phyloP scores from a whole-genome alignment of 1,140 invertebrate species.

The Wasmannia auropunctata region DNA sequence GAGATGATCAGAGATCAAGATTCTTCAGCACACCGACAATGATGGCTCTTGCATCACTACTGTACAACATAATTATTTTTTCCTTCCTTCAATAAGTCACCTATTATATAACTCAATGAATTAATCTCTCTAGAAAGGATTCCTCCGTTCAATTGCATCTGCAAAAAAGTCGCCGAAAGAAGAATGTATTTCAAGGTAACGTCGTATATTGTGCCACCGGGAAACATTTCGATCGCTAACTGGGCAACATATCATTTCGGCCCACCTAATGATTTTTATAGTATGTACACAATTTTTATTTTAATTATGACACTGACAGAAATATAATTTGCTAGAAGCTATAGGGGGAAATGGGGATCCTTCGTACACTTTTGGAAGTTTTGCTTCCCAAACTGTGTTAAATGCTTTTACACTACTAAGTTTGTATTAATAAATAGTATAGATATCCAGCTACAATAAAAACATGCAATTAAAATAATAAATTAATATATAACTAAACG shows the following conservation, averaged over 20 bases:
- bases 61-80: slow-evolving; percentile 76
- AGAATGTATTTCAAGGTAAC: slow-evolving; percentile 72
- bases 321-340: too few relatives aligned
- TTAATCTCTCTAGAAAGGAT: slow-evolving; percentile 77
- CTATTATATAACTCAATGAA: slow-evolving; percentile 54
- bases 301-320: too few relatives aligned
- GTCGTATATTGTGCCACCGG: slow-evolving; percentile 70
- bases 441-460: too few relatives aligned
- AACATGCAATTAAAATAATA: too few relatives aligned
- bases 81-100: not conserved
- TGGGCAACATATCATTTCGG: slow-evolving; percentile 69
- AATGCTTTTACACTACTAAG: too few relatives aligned
- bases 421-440: too few relatives aligned
- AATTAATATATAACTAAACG: too few relatives aligned
- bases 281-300: too few relatives aligned
- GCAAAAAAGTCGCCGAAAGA: slow-evolving; percentile 71
- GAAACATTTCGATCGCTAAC: slow-evolving; percentile 72
- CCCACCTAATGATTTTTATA: slow-evolving; percentile 67
- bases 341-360: too few relatives aligned
- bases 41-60: slow-evolving; percentile 78
- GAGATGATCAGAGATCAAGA: slow-evolving; percentile 71
- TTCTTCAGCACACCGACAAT: slow-evolving; percentile 76
- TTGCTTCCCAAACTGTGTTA: too few relatives aligned
- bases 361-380: too few relatives aligned
- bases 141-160: slow-evolving; percentile 80